Evolutionary conservation across 2,797 vertebrate genomes (phyloP), one percentile per base, ranked within the genome.

Genomic region (Percopsis omiscomaycus): DNA sequence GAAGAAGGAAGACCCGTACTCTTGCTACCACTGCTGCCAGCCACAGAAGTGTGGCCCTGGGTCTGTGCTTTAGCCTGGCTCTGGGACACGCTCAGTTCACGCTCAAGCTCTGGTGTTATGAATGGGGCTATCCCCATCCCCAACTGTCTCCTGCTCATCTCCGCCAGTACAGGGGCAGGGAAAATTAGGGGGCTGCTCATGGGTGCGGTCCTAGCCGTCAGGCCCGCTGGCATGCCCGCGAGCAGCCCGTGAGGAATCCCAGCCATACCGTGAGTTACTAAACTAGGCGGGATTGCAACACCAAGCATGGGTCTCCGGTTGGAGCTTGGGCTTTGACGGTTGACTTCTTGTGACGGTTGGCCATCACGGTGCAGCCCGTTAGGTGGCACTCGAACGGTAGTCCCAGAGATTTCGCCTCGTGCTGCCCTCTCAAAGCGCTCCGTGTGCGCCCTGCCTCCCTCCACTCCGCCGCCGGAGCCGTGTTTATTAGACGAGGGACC

Each of bases 291-390:
- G 59, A 93, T 89, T 70, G 92, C 94, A 0, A 94, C 88, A 2
- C 92, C 90, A 0, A 94, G 68, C 82, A 95, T 89, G 2, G 93
- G 93, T 83, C 93, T 88, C 49, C 90, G 84, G 71, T 88, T 91
- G 46, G 91, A 81, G 56, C 92, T 91, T 16, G 93, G 93, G 61
- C 93, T 94, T 71, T 94, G 93, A 0, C 93, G 89, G 80, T 93
- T 90, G 11, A 91, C 89, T 12, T 94, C 93, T 3, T 62, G 86
- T 1, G 85, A 69, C 51, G 78, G 84, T 66, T 84, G 90, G 1
- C 92, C 92, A 56, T 95, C 94, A 0, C 94, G 93, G 64, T 93
- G 92, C 59, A 94, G 81, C 44, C 95, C 94, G 56, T 95, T 96
- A 28, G 94, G 93, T 27, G 95, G 86, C 16, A 95, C 91, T 0